phyloP scores from a whole-genome alignment of 2,888 invertebrate genomes.

The Pollenia angustigena region DNA sequence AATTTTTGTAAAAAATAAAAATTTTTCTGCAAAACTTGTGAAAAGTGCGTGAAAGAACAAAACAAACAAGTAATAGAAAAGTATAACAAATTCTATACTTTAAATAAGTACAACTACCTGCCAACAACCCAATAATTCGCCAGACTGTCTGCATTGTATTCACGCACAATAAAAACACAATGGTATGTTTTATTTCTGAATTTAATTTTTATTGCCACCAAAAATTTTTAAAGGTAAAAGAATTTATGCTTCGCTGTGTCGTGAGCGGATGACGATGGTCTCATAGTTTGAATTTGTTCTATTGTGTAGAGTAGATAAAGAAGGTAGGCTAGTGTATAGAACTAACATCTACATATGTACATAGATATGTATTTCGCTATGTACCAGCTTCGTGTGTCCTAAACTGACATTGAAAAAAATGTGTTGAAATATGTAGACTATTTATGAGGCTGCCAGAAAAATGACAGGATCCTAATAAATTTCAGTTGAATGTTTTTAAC shows the following conservation, averaged over 20 bases:
- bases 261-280: not conserved
- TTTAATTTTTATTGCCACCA: constrained; percentile 34
- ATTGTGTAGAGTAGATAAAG: too few species aligned
- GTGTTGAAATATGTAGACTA: too few species aligned
- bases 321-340: not conserved
- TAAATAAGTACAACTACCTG: constrained; percentile 33
- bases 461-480: too few species aligned
- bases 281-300: not conserved
- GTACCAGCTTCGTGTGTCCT: too few species aligned
- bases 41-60: constrained; percentile 25
- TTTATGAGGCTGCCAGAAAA: too few species aligned
- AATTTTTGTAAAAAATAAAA: constrained; percentile 9
- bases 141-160: not conserved
- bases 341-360: too few species aligned
- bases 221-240: not conserved
- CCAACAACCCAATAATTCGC: constrained; percentile 17
- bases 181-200: constrained; percentile 30
- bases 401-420: too few species aligned
- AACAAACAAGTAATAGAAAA: constrained; percentile 2
- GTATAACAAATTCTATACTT: not conserved
- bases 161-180: constrained; percentile 44
- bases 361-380: too few species aligned
- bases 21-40: constrained; percentile 2
- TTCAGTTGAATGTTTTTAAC: too few species aligned
- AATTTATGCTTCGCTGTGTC: not conserved